A percentile compares a stretch with the other conserved stretches of the same genome.
Evolutionary conservation across 2,888 invertebrate genomes (phyloP).

Genomic region (Cistogaster globosa): DNA sequence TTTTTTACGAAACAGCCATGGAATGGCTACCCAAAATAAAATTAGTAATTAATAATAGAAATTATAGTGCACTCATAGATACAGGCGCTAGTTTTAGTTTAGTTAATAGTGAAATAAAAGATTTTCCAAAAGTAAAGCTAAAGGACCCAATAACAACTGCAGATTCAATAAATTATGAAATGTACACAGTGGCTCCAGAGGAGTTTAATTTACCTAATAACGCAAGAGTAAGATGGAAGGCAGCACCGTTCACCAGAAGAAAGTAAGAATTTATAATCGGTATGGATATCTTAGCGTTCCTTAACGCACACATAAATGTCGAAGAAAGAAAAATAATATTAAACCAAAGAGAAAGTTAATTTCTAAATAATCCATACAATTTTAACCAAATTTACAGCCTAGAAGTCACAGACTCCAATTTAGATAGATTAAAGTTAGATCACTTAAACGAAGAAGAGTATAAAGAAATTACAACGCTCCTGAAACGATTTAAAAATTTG

Average conservation of each 20-base stretch:
- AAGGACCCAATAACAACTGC: slow-evolving; percentile 27
- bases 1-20: slow-evolving; percentile 8
- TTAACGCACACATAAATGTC: background rate
- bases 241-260: slow-evolving; percentile 25
- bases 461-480: background rate
- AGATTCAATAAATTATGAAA: slow-evolving; percentile 36
- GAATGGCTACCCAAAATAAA: slow-evolving; percentile 18
- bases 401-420: background rate
- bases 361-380: slow-evolving; percentile 29
- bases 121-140: slow-evolving; percentile 32
- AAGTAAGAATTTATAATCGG: slow-evolving; percentile 36
- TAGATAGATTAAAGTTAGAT: background rate
- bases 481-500: background rate
- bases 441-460: slow-evolving; percentile 2
- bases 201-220: slow-evolving; percentile 54
- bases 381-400: slow-evolving; percentile 10
- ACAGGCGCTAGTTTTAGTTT: slow-evolving; percentile 46
- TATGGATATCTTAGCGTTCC: slow-evolving; percentile 4
- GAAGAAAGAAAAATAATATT: slow-evolving; percentile 7
- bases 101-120: slow-evolving; percentile 36
- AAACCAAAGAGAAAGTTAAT: background rate
- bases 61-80: slow-evolving; percentile 46
- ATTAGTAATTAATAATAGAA: slow-evolving; percentile 18
- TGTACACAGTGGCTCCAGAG: slow-evolving; percentile 33
- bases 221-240: slow-evolving; percentile 37